Base-by-base conservation (phyloP, 2,113 vertebrate species). In the Microcebus tavaratra region DNA sequence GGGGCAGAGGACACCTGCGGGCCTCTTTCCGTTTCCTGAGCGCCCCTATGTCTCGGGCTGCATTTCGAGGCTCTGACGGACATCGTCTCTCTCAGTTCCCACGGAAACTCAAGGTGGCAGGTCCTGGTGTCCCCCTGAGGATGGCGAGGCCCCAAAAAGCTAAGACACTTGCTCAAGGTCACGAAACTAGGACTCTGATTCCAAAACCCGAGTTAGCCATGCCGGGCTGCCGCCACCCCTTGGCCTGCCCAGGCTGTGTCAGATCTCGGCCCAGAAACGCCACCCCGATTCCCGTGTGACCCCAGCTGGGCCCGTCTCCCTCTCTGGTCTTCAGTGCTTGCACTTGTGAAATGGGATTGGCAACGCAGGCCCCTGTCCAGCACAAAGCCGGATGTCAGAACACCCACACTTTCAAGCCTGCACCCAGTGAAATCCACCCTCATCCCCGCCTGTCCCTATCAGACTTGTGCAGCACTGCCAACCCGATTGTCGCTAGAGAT, bases 31-130 rank as follows among this genome's bases (percentile, higher is more conserved):
- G 29, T 31, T 85, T 63, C 3, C n/a, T 5, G 63, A 88, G 81
- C 4, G 0, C 31, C 48, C 2, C 80, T 1, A 0, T 2, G 27
- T 63, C 94, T 76, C 42, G 1, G 8, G 55, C 73, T 45, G 75
- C 57, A 11, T 10, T 18, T 13, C 50, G 10, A 0, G 0, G 29
- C 63, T 14, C 50, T 4, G 4, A 3, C 18, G 1, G 0, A 0
- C 12, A 3, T 36, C 0, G 0, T 31, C 20, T 70, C 17, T 70
- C 55, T 36, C 6, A 8, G 7, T 36, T 15, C 18, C 48, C 96
- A 31, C 67, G 34, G 84, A 73, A 67, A 21, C 67, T 57, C 39
- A 29, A 11, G 6, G 29, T 2, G 31, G 13, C n/a, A 0, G 14
- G 36, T 27, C 50, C 27, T 18, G 2, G 13, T 25, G 11, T 2